Percentiles rank a stretch among this genome's conserved stretches.
Evolutionary conservation across 2,888 invertebrate species (phyloP).

Genomic region (Perizoma affinitatum): DNA sequence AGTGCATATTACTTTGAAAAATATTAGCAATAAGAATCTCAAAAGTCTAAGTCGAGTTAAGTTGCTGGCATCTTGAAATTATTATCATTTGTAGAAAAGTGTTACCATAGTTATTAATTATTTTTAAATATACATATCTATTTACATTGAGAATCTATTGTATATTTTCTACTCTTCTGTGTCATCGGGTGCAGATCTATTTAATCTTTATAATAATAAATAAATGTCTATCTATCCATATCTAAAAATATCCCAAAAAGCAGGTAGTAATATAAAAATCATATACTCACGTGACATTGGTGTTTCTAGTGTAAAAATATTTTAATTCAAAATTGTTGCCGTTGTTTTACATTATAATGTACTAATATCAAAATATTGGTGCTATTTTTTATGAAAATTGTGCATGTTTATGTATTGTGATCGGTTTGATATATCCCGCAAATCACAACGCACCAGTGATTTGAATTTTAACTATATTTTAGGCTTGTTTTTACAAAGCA

Average conservation of each 20-base stretch:
- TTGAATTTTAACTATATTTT: constrained; percentile 56
- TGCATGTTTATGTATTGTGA: constrained; percentile 57
- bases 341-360: constrained; percentile 57
- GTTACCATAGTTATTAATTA: constrained; percentile 79
- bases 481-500: constrained; percentile 56
- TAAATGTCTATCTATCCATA: constrained; percentile 64
- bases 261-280: constrained; percentile 32
- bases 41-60: constrained; percentile 18
- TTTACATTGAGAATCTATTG: constrained; percentile 66
- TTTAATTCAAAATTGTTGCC: constrained; percentile 54
- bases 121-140: constrained; percentile 73
- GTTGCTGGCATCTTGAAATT: constrained; percentile 25
- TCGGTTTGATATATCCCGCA: constrained; percentile 45
- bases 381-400: constrained; percentile 70
- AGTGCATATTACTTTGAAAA: constrained; percentile 9
- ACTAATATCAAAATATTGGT: constrained; percentile 79
- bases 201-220: constrained; percentile 51
- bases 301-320: constrained; percentile 66
- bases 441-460: constrained; percentile 67
- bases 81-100: constrained; percentile 62
- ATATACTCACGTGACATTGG: constrained; percentile 42
- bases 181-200: constrained; percentile 64
- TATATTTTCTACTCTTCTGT: constrained; percentile 72
- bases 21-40: constrained; percentile 25
- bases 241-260: constrained; percentile 49